Base-by-base conservation (phyloP, 1,140 invertebrate species). In the Leguminivora glycinivorella region DNA sequence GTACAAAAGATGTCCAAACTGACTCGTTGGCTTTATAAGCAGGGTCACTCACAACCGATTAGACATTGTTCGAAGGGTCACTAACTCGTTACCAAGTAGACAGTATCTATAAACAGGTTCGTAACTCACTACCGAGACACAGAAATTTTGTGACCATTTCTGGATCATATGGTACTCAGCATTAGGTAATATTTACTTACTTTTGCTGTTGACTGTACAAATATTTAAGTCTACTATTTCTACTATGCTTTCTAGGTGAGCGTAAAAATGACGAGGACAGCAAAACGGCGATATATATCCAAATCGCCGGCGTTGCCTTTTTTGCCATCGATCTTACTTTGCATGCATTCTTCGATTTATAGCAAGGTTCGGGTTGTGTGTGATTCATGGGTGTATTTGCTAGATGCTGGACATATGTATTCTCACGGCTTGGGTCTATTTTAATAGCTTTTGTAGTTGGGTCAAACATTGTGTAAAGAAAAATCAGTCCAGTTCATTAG, bases 281-380 rank as follows among this genome's bases (percentile, higher is more conserved):
- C 19, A 52, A 52, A 52, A 52, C 7, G 19, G 47, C 47, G 47
- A 52, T 19, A 52, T 52, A 52, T 52, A 52, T 17, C 47, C 47
- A 52, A 52, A 52, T 52, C 47, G 43, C n/a, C 40, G 2, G 12
- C n/a, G 7, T 52, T 19, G 19, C 47, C 47, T 22, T 52, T 43
- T 52, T 52, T n/a, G 47, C 19, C 19, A 52, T 52, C 6, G 47
- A 22, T 52, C 47, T 22, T 52, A 19, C 19, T 52, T 52, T 52
- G 17, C n/a, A 52, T 52, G 19, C 19, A 52, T 52, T 52, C 19
- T 52, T 9, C 17, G 19, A 52, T 52, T 52, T 52, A 52, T 52
- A 22, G 19, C 7, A n/a, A 52, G 47, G 19, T 52, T 22, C 47
- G 19, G 47, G 22, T 52, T 52, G 17, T 43, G n/a, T 43, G 47